Conservation (phyloP, 2,113 vertebrate genomes). For the Mus spicilegus region DNA sequence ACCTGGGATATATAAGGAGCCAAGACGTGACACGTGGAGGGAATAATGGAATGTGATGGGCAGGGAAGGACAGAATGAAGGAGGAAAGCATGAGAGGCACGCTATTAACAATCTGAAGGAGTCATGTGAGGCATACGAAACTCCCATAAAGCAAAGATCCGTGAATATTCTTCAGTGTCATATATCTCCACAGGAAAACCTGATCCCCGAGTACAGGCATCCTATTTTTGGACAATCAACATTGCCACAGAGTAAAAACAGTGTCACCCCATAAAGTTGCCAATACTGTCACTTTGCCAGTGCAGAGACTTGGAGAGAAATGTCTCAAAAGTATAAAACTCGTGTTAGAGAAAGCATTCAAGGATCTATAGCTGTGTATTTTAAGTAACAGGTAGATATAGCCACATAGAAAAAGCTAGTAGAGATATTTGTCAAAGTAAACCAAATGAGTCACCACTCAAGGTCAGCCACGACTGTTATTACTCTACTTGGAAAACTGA, state of each 20-base stretch:
- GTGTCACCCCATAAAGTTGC: rapidly evolving
- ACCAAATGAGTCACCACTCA: neutral
- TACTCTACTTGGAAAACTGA: neutral
- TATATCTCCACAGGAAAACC: neutral
- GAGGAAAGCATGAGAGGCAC: neutral
- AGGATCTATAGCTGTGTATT: neutral
- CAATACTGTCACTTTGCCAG: neutral
- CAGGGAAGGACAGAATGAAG: neutral
- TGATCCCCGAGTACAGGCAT: neutral
- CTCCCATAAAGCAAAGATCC: neutral
- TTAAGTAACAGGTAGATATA: neutral
- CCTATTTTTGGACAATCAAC: neutral
- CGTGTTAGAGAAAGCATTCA: neutral
- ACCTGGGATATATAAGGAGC: neutral
- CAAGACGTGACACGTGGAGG: neutral
- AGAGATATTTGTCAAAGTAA: neutral
- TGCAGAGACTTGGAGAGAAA: neutral
- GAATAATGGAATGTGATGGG: neutral
- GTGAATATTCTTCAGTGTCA: neutral
- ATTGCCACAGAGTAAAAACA: neutral
- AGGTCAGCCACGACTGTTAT: neutral
- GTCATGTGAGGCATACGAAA: neutral
- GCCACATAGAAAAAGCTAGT: neutral
- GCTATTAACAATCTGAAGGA: neutral
- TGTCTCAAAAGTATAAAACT: neutral